A percentile compares a stretch with the other conserved stretches of the same genome.
phyloP scores from a whole-genome alignment of 2,797 vertebrate genomes.

The Brachyrhaphis roseni region DNA sequence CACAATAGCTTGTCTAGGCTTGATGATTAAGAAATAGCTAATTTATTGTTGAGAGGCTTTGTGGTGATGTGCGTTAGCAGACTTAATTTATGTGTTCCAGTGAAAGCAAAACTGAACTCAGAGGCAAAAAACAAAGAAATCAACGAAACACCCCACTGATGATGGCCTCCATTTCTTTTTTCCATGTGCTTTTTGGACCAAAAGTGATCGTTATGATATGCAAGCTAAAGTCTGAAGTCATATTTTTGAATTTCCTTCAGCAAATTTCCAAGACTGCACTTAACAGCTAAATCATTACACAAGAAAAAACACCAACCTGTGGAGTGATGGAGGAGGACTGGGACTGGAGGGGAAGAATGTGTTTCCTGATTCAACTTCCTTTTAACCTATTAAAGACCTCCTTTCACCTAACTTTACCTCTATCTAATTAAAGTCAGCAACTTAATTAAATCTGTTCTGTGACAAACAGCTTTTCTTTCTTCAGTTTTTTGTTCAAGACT shows the following conservation, averaged over 20 bases:
- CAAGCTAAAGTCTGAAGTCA: neutral
- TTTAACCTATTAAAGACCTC: neutral
- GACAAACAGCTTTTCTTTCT: neutral
- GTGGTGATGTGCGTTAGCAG: conserved; percentile 25
- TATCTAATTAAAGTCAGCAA: neutral
- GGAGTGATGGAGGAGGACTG: neutral
- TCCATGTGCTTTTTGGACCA: neutral
- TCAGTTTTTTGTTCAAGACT: neutral
- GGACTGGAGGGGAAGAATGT: neutral
- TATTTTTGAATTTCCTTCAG: neutral
- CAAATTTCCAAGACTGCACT: neutral
- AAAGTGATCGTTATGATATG: neutral
- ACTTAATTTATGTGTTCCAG: conserved; percentile 7
- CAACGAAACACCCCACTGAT: neutral
- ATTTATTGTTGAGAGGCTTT: conserved; percentile 15
- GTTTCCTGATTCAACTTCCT: neutral
- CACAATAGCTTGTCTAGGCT: conserved; percentile 47
- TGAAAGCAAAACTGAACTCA: neutral
- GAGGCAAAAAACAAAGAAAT: neutral
- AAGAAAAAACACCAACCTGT: neutral
- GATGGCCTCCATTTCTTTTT: neutral
- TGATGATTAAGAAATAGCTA: conserved; percentile 43
- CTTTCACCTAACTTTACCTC: neutral
- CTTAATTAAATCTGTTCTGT: neutral
- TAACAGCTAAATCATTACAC: neutral